Evolutionary conservation across 2,888 invertebrate species (phyloP).

Genomic region (Phortica magna): DNA sequence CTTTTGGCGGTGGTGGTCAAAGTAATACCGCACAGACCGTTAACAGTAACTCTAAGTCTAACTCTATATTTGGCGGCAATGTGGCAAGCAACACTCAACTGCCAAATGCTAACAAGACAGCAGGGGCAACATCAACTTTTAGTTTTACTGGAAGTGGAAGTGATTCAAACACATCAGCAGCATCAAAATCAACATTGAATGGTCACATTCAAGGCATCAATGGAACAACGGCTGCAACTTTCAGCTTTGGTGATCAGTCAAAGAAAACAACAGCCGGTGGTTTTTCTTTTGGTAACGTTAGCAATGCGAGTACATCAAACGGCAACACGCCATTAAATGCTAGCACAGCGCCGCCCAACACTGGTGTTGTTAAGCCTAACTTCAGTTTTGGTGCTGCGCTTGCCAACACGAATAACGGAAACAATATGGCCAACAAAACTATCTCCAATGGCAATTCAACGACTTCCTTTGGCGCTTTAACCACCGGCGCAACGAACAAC

Average conservation of each 20-base stretch:
- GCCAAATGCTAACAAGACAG: not conserved
- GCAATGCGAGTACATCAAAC: constrained; percentile 40
- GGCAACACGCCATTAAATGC: constrained; percentile 35
- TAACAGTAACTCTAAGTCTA: not conserved
- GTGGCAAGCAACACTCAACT: not conserved
- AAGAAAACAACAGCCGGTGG: constrained; percentile 47
- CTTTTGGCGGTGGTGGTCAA: constrained; percentile 44
- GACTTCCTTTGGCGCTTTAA: constrained; percentile 46
- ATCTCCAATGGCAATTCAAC: constrained; percentile 9
- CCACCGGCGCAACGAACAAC: constrained; percentile 42
- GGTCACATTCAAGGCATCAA: not conserved
- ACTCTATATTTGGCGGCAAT: constrained; percentile 12
- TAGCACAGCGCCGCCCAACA: constrained; percentile 13
- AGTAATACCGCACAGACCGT: not conserved
- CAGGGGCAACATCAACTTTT: constrained; percentile 9
- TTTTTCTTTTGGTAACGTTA: constrained; percentile 48
- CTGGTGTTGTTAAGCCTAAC: constrained; percentile 48
- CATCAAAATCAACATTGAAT: constrained; percentile 3
- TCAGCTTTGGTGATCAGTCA: constrained; percentile 23
- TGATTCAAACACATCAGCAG: not conserved
- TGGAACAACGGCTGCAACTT: not conserved
- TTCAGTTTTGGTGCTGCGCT: constrained; percentile 54
- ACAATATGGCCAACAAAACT: not conserved
- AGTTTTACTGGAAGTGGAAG: constrained; percentile 10
- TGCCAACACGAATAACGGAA: not conserved